phyloP scores from a whole-genome alignment of 2,113 vertebrate species.

The Bufo gargarizans region DNA sequence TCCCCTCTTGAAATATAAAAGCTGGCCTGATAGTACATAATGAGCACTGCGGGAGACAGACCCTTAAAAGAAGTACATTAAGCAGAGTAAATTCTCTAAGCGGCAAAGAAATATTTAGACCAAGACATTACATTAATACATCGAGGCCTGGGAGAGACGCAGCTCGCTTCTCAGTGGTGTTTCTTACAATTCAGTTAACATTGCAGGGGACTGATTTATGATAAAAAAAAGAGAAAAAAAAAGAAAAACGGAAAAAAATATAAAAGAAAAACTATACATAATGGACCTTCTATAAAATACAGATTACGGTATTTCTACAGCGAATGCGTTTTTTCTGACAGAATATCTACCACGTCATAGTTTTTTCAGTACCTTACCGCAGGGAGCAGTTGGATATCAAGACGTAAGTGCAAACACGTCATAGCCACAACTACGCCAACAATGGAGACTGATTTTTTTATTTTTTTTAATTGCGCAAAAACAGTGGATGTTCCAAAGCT shows the following conservation, averaged over 20 bases:
- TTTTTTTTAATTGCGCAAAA: neutral
- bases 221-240: neutral
- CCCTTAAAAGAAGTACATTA: slow-evolving; percentile 60
- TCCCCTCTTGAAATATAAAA: slow-evolving; percentile 65
- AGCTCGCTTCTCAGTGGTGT: slow-evolving; percentile 36
- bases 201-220: slow-evolving; percentile 22
- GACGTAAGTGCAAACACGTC: neutral
- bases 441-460: neutral
- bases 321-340: neutral
- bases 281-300: slow-evolving; percentile 15
- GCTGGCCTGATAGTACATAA: slow-evolving; percentile 67
- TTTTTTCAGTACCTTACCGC: neutral
- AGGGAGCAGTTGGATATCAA: neutral
- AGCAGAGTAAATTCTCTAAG: slow-evolving; percentile 59
- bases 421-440: neutral
- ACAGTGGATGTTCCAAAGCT: neutral
- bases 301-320: neutral
- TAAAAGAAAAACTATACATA: neutral
- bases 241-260: neutral
- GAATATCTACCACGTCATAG: neutral
- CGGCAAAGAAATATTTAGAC: slow-evolving; percentile 59
- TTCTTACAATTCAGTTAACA: slow-evolving; percentile 47
- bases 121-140: slow-evolving; percentile 59
- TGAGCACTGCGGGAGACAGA: slow-evolving; percentile 63
- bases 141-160: slow-evolving; percentile 36